Conservation (phyloP, 37 sponge, comb jelly and placozoan species). For the Lycopodina hypogea region DNA sequence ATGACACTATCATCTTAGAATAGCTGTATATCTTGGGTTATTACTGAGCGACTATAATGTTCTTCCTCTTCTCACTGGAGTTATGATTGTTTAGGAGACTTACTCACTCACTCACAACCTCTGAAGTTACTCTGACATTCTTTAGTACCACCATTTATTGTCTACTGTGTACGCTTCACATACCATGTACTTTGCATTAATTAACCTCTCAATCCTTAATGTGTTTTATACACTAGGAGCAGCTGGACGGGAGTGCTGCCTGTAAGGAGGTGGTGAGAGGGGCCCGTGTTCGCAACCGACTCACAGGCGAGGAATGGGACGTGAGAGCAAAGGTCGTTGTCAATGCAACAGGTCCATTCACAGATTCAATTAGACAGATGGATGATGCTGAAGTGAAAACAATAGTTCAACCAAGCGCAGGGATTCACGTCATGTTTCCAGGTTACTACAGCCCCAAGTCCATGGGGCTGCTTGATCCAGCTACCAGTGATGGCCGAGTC, state of each 20-base stretch:
- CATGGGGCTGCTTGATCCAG: constrained; percentile 97
- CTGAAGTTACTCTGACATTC: constrained; percentile 5
- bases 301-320: constrained; percentile 87
- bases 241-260: not conserved
- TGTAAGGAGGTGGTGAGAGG: constrained; percentile 65
- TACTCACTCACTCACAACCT: not conserved
- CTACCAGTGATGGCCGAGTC: constrained; percentile 95
- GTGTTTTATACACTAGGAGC: not conserved
- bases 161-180: too few species aligned
- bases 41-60: too few species aligned
- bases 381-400: constrained; percentile 61
- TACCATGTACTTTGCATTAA: not conserved
- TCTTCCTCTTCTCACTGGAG: too few species aligned
- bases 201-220: not conserved
- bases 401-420: constrained; percentile 86
- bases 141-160: too few species aligned
- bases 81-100: too few species aligned
- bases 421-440: constrained; percentile 93
- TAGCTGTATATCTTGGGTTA: too few species aligned
- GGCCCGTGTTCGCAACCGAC: constrained; percentile 68
- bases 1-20: too few species aligned
- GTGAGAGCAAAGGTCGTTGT: constrained; percentile 90
- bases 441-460: constrained; percentile 90
- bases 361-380: constrained; percentile 86
- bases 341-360: constrained; percentile 98